Evolutionary conservation across 2,797 vertebrate genomes (phyloP).

Genomic region (Silurus lanzhouensis): DNA sequence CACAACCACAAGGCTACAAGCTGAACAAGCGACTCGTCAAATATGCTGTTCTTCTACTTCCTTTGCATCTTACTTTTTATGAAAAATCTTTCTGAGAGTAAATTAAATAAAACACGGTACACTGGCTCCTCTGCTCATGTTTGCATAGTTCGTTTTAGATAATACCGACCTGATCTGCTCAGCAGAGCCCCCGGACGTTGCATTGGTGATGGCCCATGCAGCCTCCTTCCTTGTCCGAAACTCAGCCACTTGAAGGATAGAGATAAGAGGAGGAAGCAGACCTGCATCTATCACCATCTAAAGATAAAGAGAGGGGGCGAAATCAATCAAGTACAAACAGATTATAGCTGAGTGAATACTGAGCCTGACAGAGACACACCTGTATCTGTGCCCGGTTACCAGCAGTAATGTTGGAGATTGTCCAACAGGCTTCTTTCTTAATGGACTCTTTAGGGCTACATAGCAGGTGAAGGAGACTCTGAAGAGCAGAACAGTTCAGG

Average conservation of each 20-base stretch:
- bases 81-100: background rate
- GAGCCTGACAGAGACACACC: slow-evolving; percentile 62
- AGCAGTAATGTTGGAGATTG: slow-evolving; percentile 95
- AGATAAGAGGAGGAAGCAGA: slow-evolving; percentile 90
- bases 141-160: background rate
- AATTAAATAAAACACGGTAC: background rate
- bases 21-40: background rate
- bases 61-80: background rate
- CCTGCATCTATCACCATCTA: slow-evolving; percentile 93
- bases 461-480: slow-evolving; percentile 90
- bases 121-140: no score
- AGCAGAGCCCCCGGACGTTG: slow-evolving; percentile 91
- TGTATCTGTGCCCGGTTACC: slow-evolving; percentile 96
- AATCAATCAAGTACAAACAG: background rate
- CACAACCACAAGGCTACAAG: background rate
- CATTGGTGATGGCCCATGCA: slow-evolving; percentile 95
- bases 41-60: no score
- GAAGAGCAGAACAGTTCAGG: slow-evolving; percentile 93
- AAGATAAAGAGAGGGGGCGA: background rate
- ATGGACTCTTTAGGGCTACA: slow-evolving; percentile 95
- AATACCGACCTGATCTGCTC: slow-evolving; percentile 90
- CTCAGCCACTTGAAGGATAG: slow-evolving; percentile 93
- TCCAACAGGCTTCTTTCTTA: slow-evolving; percentile 96
- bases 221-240: slow-evolving; percentile 96
- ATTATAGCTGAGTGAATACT: background rate